Evolutionary conservation across 2,113 vertebrate genomes (phyloP).

Genomic region (Peromyscus leucopus): DNA sequence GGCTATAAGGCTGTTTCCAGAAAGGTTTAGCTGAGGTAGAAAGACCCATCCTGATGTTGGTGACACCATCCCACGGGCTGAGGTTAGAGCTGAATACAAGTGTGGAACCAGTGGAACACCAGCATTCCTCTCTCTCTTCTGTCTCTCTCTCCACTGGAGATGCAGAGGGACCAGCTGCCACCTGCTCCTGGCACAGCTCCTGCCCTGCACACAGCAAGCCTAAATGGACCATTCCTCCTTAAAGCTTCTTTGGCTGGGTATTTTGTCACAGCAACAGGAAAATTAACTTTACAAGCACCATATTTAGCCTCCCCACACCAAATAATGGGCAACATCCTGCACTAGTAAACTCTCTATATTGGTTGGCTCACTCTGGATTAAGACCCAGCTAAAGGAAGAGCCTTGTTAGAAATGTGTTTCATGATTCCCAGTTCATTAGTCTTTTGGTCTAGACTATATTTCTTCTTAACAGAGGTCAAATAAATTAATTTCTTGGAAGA

Average conservation of each 20-base stretch:
- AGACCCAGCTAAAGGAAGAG: background rate
- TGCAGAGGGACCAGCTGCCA: no score
- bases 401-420: background rate
- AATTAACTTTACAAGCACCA: background rate
- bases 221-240: background rate
- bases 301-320: background rate
- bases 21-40: background rate
- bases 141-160: no score
- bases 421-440: background rate
- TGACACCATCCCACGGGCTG: background rate
- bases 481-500: background rate
- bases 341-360: background rate
- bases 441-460: background rate
- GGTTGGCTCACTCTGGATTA: background rate
- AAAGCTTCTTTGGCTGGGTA: background rate
- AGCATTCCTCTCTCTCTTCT: no score
- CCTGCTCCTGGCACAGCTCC: no score
- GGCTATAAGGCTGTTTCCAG: background rate
- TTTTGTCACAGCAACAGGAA: background rate
- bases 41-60: no score
- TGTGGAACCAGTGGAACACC: background rate
- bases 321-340: background rate
- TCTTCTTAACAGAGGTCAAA: background rate
- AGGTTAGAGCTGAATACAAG: background rate
- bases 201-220: background rate